Conservation (phyloP, 64 coral and sea anemone species). For the Porites australiensis region DNA sequence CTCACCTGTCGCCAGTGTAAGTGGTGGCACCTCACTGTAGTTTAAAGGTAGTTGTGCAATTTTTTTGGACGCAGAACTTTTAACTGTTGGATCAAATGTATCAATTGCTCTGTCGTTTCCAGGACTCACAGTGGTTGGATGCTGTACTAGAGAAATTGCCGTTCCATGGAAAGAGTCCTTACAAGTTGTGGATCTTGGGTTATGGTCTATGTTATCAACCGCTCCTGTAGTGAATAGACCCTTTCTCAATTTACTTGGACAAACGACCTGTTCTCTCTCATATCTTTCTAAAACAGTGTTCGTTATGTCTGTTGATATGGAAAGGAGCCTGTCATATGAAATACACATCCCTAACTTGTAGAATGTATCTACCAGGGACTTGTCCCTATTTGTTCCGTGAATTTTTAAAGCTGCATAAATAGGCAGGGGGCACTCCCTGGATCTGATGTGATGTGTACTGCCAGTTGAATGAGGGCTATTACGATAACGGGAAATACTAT, state of each 20-base stretch:
- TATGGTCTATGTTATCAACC: not conserved
- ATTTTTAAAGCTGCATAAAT: slow-evolving; percentile 40
- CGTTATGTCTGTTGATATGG: slow-evolving; percentile 34
- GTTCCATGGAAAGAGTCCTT: slow-evolving; percentile 11
- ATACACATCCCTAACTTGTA: slow-evolving; percentile 50
- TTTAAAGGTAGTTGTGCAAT: not conserved
- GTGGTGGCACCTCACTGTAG: too few species aligned
- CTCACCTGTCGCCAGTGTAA: too few species aligned
- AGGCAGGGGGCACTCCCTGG: not conserved
- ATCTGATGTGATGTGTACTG: slow-evolving; percentile 8
- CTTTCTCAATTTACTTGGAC: not conserved
- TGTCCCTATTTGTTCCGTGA: not conserved
- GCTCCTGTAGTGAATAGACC: not conserved
- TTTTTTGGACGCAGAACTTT: not conserved
- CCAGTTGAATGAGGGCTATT: not conserved
- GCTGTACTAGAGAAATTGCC: slow-evolving; percentile 19
- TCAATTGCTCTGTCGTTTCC: not conserved
- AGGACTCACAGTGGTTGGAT: not conserved
- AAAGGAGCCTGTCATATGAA: slow-evolving; percentile 58
- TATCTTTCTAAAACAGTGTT: slow-evolving; percentile 19
- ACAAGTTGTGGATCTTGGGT: not conserved
- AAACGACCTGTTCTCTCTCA: not conserved
- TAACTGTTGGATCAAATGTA: not conserved
- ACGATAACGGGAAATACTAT: too few species aligned
- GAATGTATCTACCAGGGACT: slow-evolving; percentile 12